These are phyloP conservation scores for Azemiops feae DNA, from an alignment of 2,113 vertebrate genomes.

Conservation along the genomic window DNA sequence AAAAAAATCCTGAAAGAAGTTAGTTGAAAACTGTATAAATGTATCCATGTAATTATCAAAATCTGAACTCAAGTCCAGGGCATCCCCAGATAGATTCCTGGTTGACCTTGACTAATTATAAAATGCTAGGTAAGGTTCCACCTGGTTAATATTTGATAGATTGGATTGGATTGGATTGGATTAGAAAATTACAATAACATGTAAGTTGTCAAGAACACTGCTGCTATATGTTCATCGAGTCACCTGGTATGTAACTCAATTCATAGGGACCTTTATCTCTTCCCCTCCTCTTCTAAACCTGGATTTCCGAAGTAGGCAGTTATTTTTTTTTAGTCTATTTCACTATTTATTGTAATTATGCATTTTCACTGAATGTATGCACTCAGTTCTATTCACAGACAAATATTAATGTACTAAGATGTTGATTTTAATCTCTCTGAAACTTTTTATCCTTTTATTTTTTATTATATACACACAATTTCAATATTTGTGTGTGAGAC, in stretches of 20 bases:
- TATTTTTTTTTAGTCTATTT: no score
- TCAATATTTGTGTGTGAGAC: no score
- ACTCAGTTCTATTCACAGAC: no score
- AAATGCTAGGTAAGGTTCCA: neutral
- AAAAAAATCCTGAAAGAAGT: neutral
- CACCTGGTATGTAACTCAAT: neutral
- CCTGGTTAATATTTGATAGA: neutral
- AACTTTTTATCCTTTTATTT: no score
- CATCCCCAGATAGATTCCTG: neutral
- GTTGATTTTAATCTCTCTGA: no score
- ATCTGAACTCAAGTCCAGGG: neutral
- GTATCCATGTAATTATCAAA: neutral
- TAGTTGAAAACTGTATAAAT: neutral
- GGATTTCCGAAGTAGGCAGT: neutral
- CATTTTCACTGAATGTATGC: no score
- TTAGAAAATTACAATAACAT: neutral
- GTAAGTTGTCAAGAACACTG: neutral
- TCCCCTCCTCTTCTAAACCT: neutral
- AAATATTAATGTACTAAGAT: no score
- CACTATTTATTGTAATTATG: no score
- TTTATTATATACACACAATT: no score
- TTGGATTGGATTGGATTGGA: neutral
- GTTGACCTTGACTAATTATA: neutral
- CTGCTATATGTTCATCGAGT: neutral
- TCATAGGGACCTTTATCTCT: neutral